A percentile compares a stretch with the other conserved stretches of the same genome.
These are phyloP conservation scores for Drosophila parabipectinata DNA, from an alignment of 1,140 invertebrate genomes.

Conservation along the genomic window DNA sequence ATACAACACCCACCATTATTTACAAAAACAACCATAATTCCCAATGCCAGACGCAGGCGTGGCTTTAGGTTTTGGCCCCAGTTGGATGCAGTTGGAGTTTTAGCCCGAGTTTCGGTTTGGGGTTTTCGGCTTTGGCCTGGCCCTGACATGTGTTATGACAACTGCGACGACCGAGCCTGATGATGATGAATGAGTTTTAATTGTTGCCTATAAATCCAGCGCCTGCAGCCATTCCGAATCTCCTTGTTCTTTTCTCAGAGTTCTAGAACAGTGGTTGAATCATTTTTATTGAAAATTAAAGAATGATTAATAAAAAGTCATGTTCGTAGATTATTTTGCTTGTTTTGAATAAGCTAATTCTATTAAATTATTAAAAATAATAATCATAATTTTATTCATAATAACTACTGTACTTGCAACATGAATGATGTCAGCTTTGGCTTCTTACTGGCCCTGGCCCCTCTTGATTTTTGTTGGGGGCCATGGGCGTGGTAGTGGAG, in stretches of 20 bases:
- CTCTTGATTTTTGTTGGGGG: conserved; percentile 28
- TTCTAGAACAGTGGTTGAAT: conserved; percentile 28
- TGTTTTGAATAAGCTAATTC: no score
- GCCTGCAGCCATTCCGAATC: conserved; percentile 53
- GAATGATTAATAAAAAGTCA: background rate
- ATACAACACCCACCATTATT: conserved; percentile 68
- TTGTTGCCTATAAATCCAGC: conserved; percentile 74
- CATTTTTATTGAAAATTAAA: background rate
- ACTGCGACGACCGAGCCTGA: conserved; percentile 55
- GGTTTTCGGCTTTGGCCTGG: conserved; percentile 40
- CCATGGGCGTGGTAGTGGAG: conserved; percentile 49
- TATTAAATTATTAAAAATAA: no score
- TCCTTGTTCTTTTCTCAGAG: conserved; percentile 32
- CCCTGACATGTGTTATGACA: conserved; percentile 79
- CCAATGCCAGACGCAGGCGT: conserved; percentile 72
- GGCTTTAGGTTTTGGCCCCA: conserved; percentile 30
- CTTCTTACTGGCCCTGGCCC: conserved; percentile 57
- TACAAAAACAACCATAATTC: conserved; percentile 18
- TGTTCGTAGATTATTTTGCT: no score
- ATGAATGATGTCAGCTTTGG: conserved; percentile 73
- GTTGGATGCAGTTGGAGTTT: conserved; percentile 17
- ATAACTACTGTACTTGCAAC: conserved; percentile 33
- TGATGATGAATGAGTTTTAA: conserved; percentile 82
- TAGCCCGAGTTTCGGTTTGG: conserved; percentile 13
- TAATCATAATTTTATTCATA: background rate